phyloP scores from a whole-genome alignment of 2,113 vertebrate genomes.

The Sardina pilchardus region DNA sequence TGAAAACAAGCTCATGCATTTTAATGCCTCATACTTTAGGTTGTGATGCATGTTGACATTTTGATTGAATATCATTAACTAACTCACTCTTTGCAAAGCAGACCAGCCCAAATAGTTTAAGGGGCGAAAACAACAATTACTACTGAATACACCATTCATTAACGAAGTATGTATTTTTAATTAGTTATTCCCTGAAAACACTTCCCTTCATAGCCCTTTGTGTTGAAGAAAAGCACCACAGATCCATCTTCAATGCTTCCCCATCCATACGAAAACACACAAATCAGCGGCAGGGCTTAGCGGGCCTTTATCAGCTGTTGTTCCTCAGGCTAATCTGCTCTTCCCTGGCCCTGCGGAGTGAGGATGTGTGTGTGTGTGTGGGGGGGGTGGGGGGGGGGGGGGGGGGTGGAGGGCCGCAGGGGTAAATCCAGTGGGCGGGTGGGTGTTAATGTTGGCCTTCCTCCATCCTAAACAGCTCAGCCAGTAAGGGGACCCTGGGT shows the following conservation, averaged over 20 bases:
- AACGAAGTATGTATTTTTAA: background rate
- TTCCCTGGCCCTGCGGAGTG: background rate
- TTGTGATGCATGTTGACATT: background rate
- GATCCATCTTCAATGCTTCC: background rate
- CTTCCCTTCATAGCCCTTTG: background rate
- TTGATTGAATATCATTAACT: background rate
- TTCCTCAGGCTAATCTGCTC: background rate
- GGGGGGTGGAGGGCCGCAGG: background rate
- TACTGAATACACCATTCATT: background rate
- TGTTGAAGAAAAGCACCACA: background rate
- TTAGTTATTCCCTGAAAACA: background rate
- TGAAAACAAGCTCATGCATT: background rate
- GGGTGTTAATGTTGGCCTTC: constrained; percentile 52
- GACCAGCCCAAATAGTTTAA: background rate
- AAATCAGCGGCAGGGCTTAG: background rate
- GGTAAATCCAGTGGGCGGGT: constrained; percentile 10
- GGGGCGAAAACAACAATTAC: background rate
- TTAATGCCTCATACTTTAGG: background rate
- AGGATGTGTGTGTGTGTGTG: too few species aligned
- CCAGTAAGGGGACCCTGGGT: constrained; percentile 47
- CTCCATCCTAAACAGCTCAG: constrained; percentile 52
- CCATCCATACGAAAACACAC: background rate
- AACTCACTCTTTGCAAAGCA: background rate
- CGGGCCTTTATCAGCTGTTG: background rate
- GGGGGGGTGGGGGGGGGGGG: too few species aligned